Conservation (phyloP, 2,888 invertebrate genomes). For the Apamea epomidion region DNA sequence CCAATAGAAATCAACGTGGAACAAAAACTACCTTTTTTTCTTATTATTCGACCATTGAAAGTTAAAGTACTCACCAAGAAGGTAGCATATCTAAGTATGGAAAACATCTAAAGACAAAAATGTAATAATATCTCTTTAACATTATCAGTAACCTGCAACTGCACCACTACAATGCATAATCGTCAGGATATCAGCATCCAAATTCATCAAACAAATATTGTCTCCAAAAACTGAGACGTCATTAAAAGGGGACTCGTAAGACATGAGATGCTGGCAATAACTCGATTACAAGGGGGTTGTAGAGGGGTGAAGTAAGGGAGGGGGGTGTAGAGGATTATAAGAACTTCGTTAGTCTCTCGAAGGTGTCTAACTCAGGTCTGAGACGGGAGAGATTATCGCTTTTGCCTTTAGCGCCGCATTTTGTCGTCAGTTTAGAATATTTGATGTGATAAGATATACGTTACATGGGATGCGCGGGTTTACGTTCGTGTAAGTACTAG, state of each 20-base stretch:
- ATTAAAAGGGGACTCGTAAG: slow-evolving; percentile 79
- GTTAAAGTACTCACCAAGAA: neutral
- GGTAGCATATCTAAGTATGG: neutral
- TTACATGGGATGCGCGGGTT: slow-evolving; percentile 57
- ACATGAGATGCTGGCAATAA: slow-evolving; percentile 88
- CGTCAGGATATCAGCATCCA: slow-evolving; percentile 31
- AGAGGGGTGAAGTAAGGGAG: slow-evolving; percentile 65
- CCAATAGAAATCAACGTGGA: neutral
- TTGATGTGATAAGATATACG: slow-evolving; percentile 70
- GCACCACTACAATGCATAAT: neutral
- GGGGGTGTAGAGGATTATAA: slow-evolving; percentile 82
- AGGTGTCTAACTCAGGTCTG: slow-evolving; percentile 87
- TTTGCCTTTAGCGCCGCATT: slow-evolving; percentile 83
- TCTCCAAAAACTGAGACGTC: slow-evolving; percentile 71
- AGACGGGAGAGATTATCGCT: slow-evolving; percentile 86
- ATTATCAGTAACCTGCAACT: neutral
- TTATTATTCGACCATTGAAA: neutral
- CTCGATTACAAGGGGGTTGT: slow-evolving; percentile 81
- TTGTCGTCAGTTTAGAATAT: slow-evolving; percentile 80
- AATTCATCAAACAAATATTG: slow-evolving; percentile 53
- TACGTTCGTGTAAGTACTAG: slow-evolving; percentile 38
- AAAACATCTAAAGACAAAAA: neutral
- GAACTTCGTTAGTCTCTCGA: slow-evolving; percentile 89
- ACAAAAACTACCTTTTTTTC: neutral
- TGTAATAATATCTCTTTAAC: neutral